These are phyloP conservation scores for Anodontia alba DNA, from an alignment of 2,888 invertebrate genomes.

Conservation along the genomic window DNA sequence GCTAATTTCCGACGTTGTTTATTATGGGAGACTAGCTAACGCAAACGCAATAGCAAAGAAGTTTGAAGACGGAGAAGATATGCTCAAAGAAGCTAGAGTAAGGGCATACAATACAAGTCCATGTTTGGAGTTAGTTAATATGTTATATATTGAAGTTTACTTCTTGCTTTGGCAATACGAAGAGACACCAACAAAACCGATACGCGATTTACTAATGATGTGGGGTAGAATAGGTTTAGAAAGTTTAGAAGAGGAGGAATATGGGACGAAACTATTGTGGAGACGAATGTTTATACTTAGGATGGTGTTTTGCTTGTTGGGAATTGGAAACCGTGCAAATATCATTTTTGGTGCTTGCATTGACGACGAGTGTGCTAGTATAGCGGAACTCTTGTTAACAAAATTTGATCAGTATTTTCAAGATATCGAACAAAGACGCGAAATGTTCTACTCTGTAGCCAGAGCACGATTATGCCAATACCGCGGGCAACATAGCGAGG, in stretches of 20 bases:
- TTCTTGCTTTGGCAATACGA: slow-evolving; percentile 56
- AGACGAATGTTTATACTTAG: slow-evolving; percentile 56
- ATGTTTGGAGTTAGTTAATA: slow-evolving; percentile 52
- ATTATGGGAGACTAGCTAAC: slow-evolving; percentile 42
- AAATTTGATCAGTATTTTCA: slow-evolving; percentile 38
- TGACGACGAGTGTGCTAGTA: slow-evolving; percentile 21
- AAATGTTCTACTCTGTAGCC: slow-evolving; percentile 63
- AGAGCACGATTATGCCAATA: slow-evolving; percentile 45
- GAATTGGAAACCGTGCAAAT: slow-evolving; percentile 53
- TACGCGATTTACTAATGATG: slow-evolving; percentile 31
- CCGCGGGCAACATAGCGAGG: background rate
- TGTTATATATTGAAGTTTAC: slow-evolving; percentile 53
- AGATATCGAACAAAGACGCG: slow-evolving; percentile 55
- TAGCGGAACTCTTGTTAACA: slow-evolving; percentile 38
- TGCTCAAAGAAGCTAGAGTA: slow-evolving; percentile 41
- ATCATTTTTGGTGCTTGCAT: slow-evolving; percentile 38
- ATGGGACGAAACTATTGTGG: slow-evolving; percentile 41
- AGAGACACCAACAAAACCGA: slow-evolving; percentile 24
- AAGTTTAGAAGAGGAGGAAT: slow-evolving; percentile 36
- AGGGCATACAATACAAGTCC: slow-evolving; percentile 36
- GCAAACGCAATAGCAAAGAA: slow-evolving; percentile 37
- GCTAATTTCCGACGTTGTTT: slow-evolving; percentile 36
- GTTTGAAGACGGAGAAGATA: slow-evolving; percentile 33
- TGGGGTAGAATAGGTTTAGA: slow-evolving; percentile 50
- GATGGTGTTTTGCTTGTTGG: slow-evolving; percentile 58